A percentile compares a stretch with the other conserved stretches of the same genome.
Conservation (phyloP, 2,797 vertebrate genomes). For the Sebastolobus alascanus region DNA sequence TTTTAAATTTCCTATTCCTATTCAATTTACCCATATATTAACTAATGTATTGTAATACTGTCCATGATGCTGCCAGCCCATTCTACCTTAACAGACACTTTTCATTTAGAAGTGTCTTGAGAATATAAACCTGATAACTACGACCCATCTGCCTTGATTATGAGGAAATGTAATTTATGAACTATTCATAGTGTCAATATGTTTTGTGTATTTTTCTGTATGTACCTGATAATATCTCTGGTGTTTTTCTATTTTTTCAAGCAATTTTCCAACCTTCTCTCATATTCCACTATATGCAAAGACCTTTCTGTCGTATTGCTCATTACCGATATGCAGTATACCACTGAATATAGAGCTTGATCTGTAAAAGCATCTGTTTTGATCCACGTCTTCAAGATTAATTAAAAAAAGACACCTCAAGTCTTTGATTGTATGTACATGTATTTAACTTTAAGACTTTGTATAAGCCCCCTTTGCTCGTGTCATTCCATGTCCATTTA, state of each 20-base stretch:
- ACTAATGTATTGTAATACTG: background rate
- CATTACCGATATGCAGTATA: background rate
- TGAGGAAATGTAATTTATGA: background rate
- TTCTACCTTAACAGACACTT: background rate
- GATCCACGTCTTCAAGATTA: background rate
- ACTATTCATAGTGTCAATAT: background rate
- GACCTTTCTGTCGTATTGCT: background rate
- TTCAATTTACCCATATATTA: conserved; percentile 11
- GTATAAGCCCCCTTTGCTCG: background rate
- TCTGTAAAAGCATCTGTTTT: background rate
- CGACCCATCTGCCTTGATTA: background rate
- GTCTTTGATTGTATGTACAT: background rate
- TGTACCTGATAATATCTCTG: background rate
- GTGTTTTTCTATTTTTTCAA: background rate
- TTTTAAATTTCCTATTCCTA: conserved; percentile 1
- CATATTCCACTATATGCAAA: background rate
- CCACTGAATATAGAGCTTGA: background rate
- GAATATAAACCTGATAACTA: background rate
- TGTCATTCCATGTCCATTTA: background rate
- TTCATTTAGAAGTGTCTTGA: background rate
- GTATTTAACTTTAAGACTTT: background rate
- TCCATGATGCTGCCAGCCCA: background rate
- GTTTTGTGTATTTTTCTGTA: background rate
- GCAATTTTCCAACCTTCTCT: background rate
- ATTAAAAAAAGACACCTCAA: background rate